These are phyloP conservation scores for Microplitis demolitor DNA, from an alignment of 1,140 invertebrate species.

Conservation along the genomic window DNA sequence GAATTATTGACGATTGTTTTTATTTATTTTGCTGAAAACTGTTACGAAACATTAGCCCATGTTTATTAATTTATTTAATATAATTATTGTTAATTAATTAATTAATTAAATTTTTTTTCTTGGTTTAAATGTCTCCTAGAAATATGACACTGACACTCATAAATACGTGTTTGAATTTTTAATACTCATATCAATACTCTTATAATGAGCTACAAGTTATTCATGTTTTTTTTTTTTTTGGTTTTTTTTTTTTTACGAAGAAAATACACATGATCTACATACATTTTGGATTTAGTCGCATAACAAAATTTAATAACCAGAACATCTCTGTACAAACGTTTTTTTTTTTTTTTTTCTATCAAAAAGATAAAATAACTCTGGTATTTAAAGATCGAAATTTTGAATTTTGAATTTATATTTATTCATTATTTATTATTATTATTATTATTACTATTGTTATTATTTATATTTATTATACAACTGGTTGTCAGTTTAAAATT, in stretches of 20 bases:
- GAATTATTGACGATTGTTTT: too few species aligned
- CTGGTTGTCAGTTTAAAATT: too few species aligned
- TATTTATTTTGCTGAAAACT: constrained; percentile 53
- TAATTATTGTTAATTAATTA: too few species aligned
- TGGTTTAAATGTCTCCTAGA: constrained; percentile 58
- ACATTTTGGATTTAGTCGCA: constrained; percentile 35
- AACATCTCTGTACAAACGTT: constrained; percentile 62
- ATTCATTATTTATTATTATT: constrained; percentile 4
- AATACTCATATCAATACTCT: constrained; percentile 55
- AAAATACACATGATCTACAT: constrained; percentile 60
- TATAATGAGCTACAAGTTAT: constrained; percentile 56
- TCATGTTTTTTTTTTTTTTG: too few species aligned
- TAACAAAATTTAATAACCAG: constrained; percentile 63
- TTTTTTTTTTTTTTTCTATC: constrained; percentile 44
- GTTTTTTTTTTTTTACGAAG: constrained; percentile 51
- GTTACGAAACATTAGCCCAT: constrained; percentile 60
- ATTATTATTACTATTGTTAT: constrained; percentile 41
- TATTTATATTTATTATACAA: constrained; percentile 22
- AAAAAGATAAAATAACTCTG: constrained; percentile 52
- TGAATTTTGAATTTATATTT: constrained; percentile 55
- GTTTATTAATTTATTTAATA: too few species aligned
- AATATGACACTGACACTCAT: constrained; percentile 62
- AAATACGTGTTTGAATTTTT: constrained; percentile 58
- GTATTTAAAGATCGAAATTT: constrained; percentile 51
- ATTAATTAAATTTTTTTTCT: too few species aligned